phyloP scores from a whole-genome alignment of 1,140 invertebrate genomes.

The Drosophila simulans region DNA sequence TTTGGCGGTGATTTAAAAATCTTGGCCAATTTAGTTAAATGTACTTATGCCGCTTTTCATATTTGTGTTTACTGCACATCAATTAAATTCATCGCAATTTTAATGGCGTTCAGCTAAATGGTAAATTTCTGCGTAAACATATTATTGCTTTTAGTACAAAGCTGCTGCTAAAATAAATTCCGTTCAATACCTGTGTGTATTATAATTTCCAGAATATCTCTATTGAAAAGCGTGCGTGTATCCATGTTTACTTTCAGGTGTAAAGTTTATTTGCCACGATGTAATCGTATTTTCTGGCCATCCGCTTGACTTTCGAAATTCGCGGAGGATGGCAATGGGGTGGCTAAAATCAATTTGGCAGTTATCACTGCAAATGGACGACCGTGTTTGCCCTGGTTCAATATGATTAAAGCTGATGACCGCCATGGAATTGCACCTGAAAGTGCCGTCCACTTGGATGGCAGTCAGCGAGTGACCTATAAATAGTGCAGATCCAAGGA shows the following conservation, averaged over 20 bases:
- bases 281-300: conserved; percentile 1
- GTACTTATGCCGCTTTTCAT: neutral
- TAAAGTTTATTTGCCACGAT: conserved; percentile 12
- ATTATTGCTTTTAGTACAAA: no score
- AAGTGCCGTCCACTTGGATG: conserved; percentile 2
- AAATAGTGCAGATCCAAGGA: conserved; percentile 37
- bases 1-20: neutral
- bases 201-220: neutral
- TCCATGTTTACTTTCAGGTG: conserved; percentile 24
- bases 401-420: conserved; percentile 72
- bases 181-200: no score
- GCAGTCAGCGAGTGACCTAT: conserved; percentile 28
- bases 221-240: conserved; percentile 8
- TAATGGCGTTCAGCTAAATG: no score
- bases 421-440: conserved; percentile 25
- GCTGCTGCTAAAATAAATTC: no score
- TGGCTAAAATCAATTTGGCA: conserved; percentile 65
- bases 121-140: no score
- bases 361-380: conserved; percentile 45
- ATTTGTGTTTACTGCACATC: neutral
- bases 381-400: conserved; percentile 64
- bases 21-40: conserved; percentile 1
- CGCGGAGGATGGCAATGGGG: neutral
- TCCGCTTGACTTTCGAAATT: conserved; percentile 20
- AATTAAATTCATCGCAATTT: no score